Conservation (phyloP, 2,888 invertebrate genomes). For the Drosophila pegasa region DNA sequence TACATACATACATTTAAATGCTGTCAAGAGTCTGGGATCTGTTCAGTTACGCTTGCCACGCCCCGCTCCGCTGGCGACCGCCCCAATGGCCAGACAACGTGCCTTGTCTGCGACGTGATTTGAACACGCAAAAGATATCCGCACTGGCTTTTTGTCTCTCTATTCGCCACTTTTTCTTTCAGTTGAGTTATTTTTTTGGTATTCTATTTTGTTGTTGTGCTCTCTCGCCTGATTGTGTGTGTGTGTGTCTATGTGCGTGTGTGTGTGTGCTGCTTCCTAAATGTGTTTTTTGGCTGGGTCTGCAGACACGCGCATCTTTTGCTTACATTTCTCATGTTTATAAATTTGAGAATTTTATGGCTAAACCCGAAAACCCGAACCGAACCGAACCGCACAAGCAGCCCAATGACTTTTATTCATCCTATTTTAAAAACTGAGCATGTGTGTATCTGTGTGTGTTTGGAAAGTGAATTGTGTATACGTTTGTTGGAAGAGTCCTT, state of each 20-base stretch:
- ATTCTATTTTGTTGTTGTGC: constrained; percentile 8
- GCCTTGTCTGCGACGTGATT: constrained; percentile 73
- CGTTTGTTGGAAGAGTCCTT: constrained; percentile 52
- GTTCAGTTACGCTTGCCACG: constrained; percentile 13
- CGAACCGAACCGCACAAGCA: constrained; percentile 16
- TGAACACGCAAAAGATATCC: constrained; percentile 71
- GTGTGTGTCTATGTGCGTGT: constrained; percentile 24
- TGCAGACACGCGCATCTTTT: constrained; percentile 61
- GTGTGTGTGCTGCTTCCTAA: constrained; percentile 59
- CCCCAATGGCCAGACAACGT: constrained; percentile 45
- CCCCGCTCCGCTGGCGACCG: not conserved
- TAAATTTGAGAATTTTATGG: constrained; percentile 73
- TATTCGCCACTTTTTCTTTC: constrained; percentile 63
- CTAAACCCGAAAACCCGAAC: constrained; percentile 43
- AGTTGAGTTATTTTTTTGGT: constrained; percentile 39
- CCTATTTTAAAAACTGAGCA: constrained; percentile 38
- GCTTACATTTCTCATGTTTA: constrained; percentile 66
- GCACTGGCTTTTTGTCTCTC: constrained; percentile 41
- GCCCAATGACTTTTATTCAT: constrained; percentile 19
- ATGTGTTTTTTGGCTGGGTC: constrained; percentile 59
- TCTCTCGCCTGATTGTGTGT: constrained; percentile 37
- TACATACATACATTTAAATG: constrained; percentile 47
- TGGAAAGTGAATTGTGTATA: constrained; percentile 30
- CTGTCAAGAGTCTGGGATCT: constrained; percentile 38
- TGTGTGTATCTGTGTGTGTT: constrained; percentile 6